Evolutionary conservation across 1,140 invertebrate species (phyloP), one percentile per base, ranked within the genome.

Genomic region (Teleopsis dalmanni): DNA sequence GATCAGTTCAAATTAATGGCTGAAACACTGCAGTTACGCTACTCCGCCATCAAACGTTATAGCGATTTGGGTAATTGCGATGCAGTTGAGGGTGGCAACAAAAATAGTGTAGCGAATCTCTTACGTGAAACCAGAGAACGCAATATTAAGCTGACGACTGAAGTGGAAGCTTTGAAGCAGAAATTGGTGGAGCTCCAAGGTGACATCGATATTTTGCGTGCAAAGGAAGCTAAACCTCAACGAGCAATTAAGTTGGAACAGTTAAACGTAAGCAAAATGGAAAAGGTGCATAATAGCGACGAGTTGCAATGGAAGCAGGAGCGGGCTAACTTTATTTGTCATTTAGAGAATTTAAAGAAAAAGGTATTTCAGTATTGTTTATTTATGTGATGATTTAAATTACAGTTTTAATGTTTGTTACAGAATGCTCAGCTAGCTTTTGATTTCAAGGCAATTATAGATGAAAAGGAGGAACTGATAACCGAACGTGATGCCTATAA

Each of bases 381-480:
- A 25, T 26, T n/a, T 18, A 23, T 46, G 9, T 5, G 5, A 19
- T 37, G 26, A 49, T 50, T 31, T 26, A 14, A 29, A 31, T 44
- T 23, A 18, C n/a, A 31, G 18, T 25, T 48, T n/a, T 25, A 16
- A 21, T 42, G 26, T 27, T 38, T 26, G 35, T 41, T 41, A 27
- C 33, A 52, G 41, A 66, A 71, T 49, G 69, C 61, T 25, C 67
- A 72, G 49, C 35, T 70, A 29, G 62, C 66, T 9, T 72, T 79
- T 22, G 88, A 93, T 72, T 73, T 91, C 16, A 81, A 87, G 60
- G 73, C 76, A 35, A 78, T 90, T 18, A 68, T 92, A 27, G 89
- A 92, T 75, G 88, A 92, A 64, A 91, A 91, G 68, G 87, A 91
- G 60, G 90, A 92, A 57, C 64, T 89, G 16, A 79, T 85, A 18